Conservation (phyloP, 2,888 invertebrate genomes). For the Cheilosia soror region DNA sequence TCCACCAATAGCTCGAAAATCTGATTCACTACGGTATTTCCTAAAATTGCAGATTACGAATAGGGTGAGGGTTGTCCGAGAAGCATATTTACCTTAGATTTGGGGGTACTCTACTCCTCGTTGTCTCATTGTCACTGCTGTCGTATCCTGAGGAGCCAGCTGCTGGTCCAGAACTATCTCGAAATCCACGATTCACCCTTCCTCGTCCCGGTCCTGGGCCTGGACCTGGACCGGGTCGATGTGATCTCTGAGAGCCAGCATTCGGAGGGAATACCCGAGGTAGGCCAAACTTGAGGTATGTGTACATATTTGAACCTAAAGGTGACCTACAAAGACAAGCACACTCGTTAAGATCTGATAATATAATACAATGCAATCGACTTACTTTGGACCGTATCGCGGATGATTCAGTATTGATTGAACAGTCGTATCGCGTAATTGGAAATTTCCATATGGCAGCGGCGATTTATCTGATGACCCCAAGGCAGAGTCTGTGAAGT, state of each 20-base stretch:
- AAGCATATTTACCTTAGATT: constrained; percentile 83
- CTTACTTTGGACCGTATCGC: constrained; percentile 94
- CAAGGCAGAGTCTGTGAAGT: constrained; percentile 96
- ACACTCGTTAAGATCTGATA: constrained; percentile 19
- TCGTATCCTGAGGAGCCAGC: constrained; percentile 95
- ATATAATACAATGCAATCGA: constrained; percentile 72
- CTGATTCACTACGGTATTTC: constrained; percentile 94
- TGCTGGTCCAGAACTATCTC: constrained; percentile 85
- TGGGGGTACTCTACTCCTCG: constrained; percentile 83
- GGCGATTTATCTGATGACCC: constrained; percentile 97
- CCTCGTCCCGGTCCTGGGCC: constrained; percentile 83
- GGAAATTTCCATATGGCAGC: constrained; percentile 96
- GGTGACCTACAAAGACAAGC: constrained; percentile 87
- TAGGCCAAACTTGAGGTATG: constrained; percentile 96
- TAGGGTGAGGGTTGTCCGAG: neutral
- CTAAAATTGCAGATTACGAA: constrained; percentile 79
- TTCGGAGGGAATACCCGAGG: constrained; percentile 96
- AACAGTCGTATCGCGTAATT: constrained; percentile 95
- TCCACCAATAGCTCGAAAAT: constrained; percentile 87
- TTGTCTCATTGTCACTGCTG: constrained; percentile 93
- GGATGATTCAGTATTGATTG: constrained; percentile 94
- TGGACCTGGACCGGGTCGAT: constrained; percentile 82
- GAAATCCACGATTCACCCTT: constrained; percentile 84
- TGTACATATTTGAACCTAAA: constrained; percentile 95
- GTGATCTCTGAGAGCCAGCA: constrained; percentile 89